Conservation (phyloP, 1,140 invertebrate species). For the Dendrolimus punctatus region DNA sequence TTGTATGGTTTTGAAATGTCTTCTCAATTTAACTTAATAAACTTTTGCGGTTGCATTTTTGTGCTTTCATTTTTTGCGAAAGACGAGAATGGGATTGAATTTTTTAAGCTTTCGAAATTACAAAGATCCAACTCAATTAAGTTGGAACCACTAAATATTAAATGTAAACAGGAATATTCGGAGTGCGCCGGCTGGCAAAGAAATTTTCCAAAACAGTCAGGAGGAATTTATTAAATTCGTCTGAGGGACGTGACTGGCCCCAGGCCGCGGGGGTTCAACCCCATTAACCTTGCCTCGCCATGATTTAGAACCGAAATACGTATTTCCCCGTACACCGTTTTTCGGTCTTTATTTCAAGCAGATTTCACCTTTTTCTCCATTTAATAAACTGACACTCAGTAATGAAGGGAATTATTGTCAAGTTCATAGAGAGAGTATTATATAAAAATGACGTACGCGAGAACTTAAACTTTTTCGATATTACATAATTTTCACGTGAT, state of each 20-base stretch:
- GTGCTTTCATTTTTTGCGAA: too few relatives aligned
- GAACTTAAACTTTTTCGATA: too few relatives aligned
- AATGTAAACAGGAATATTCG: conserved; percentile 27
- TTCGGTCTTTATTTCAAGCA: conserved; percentile 33
- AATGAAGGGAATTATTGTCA: conserved; percentile 30
- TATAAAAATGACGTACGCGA: too few relatives aligned
- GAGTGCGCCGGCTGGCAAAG: conserved; percentile 15
- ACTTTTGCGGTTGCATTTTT: too few relatives aligned
- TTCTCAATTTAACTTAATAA: too few relatives aligned
- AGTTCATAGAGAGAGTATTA: too few relatives aligned
- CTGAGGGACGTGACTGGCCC: conserved; percentile 48
- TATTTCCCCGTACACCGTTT: conserved; percentile 40
- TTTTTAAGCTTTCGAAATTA: neutral
- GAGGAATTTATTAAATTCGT: conserved; percentile 50
- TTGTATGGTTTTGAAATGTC: too few relatives aligned
- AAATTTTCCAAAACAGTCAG: conserved; percentile 27
- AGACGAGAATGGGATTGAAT: neutral
- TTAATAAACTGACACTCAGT: conserved; percentile 33
- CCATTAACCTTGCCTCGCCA: conserved; percentile 58
- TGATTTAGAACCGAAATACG: conserved; percentile 52
- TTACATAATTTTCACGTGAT: too few relatives aligned
- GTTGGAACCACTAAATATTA: conserved; percentile 16
- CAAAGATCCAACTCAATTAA: conserved; percentile 2
- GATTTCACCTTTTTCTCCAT: conserved; percentile 35
- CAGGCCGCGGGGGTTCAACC: conserved; percentile 37